Evolutionary conservation across 2,888 invertebrate species (phyloP).

Genomic region (Limnephilus auricula): DNA sequence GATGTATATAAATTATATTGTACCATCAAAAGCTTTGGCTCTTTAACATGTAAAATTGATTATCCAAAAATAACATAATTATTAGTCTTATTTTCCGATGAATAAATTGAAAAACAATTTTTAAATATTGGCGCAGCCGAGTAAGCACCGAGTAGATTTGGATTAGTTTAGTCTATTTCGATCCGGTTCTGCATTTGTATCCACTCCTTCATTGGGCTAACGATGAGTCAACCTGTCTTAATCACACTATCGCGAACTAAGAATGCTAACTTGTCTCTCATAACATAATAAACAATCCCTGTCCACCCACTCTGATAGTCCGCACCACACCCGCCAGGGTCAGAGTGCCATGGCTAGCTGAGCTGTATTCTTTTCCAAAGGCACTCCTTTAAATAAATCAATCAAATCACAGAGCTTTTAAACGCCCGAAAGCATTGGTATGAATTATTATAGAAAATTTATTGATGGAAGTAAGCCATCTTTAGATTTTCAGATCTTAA

Average conservation of each 20-base stretch:
- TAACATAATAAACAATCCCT: constrained; percentile 4
- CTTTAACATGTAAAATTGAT: no score
- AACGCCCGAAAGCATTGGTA: background rate
- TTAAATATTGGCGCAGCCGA: no score
- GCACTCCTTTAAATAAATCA: constrained; percentile 46
- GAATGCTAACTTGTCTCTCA: constrained; percentile 19
- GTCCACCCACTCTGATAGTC: constrained; percentile 20
- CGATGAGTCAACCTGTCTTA: constrained; percentile 35
- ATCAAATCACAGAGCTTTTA: background rate
- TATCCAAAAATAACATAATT: no score
- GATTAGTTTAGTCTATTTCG: background rate
- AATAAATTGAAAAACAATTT: no score
- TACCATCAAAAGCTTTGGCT: no score
- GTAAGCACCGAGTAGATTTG: no score
- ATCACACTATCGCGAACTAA: constrained; percentile 16
- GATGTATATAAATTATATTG: no score
- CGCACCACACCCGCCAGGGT: background rate
- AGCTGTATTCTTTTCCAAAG: background rate
- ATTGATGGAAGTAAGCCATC: background rate
- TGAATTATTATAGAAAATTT: background rate
- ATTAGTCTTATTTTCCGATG: no score
- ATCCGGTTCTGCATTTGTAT: background rate
- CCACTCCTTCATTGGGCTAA: constrained; percentile 16
- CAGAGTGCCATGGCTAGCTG: constrained; percentile 30
- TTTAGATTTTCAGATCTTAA: no score